These are phyloP conservation scores for Hypselothyrea guttata DNA, from an alignment of 2,888 invertebrate species.

Conservation along the genomic window DNA sequence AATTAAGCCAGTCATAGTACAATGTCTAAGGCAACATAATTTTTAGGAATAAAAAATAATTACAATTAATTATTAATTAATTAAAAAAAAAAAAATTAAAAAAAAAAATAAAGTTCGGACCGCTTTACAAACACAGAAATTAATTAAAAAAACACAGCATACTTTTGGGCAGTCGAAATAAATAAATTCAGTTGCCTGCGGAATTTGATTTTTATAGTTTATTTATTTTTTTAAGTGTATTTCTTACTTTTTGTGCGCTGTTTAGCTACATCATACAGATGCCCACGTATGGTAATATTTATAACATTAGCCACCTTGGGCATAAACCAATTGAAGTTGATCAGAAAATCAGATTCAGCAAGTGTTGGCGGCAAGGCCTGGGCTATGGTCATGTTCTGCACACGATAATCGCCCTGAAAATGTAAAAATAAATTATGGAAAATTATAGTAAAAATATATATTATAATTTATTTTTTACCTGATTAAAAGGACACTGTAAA, in stretches of 20 bases:
- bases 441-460: neutral
- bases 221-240: conserved; percentile 23
- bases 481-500: conserved; percentile 46
- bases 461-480: conserved; percentile 23
- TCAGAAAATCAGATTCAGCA: conserved; percentile 40
- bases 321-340: conserved; percentile 35
- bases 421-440: neutral
- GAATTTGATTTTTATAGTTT: too few species aligned
- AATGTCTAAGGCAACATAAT: too few species aligned
- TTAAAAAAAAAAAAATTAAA: too few species aligned
- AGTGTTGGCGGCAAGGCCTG: conserved; percentile 47
- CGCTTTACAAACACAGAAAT: too few species aligned
- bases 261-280: conserved; percentile 39
- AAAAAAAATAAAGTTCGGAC: too few species aligned
- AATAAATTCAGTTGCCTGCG: too few species aligned
- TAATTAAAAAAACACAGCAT: conserved; percentile 13
- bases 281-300: conserved; percentile 41
- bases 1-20: too few species aligned
- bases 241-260: conserved; percentile 33
- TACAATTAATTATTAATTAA: too few species aligned
- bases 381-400: conserved; percentile 41
- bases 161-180: conserved; percentile 39
- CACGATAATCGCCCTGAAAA: conserved; percentile 39
- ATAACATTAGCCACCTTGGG: conserved; percentile 28
- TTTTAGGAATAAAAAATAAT: too few species aligned